Evolutionary conservation across 2,888 invertebrate species (phyloP).

Genomic region (Mythimna lalbum): DNA sequence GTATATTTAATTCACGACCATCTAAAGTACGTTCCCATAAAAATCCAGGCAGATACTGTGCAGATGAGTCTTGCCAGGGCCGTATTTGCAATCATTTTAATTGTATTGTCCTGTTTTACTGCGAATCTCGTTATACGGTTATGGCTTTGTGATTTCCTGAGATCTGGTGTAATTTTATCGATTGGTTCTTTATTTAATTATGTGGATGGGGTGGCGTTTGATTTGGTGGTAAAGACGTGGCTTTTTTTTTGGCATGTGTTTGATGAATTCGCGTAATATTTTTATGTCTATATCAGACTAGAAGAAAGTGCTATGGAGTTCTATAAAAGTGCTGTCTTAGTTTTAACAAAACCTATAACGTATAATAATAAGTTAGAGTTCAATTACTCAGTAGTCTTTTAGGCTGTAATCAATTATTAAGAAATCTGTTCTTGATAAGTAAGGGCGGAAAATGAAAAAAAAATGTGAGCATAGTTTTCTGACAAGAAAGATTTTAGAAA

Average conservation of each 20-base stretch:
- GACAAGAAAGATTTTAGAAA: neutral
- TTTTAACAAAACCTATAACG: too few relatives aligned
- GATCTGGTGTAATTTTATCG: conserved; percentile 75
- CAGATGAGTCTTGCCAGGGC: conserved; percentile 88
- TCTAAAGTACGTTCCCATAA: conserved; percentile 89
- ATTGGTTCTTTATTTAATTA: conserved; percentile 66
- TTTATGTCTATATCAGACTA: too few relatives aligned
- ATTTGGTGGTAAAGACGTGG: conserved; percentile 43
- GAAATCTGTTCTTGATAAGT: too few relatives aligned
- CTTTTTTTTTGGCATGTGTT: neutral
- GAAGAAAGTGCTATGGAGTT: too few relatives aligned
- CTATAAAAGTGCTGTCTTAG: too few relatives aligned
- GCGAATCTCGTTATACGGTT: conserved; percentile 88
- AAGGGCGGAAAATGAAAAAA: too few relatives aligned
- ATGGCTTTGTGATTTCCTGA: conserved; percentile 74
- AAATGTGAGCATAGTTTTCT: neutral
- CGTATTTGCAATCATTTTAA: conserved; percentile 85
- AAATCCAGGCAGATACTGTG: conserved; percentile 89
- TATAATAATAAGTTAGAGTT: too few relatives aligned
- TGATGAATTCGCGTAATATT: neutral
- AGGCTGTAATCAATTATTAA: too few relatives aligned
- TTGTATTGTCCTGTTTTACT: conserved; percentile 88
- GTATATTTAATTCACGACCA: conserved; percentile 89
- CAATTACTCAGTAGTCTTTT: too few relatives aligned
- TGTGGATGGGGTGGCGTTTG: conserved; percentile 43